Evolutionary conservation across 2,113 vertebrate species (phyloP).

Genomic region (Plectropomus leopardus): DNA sequence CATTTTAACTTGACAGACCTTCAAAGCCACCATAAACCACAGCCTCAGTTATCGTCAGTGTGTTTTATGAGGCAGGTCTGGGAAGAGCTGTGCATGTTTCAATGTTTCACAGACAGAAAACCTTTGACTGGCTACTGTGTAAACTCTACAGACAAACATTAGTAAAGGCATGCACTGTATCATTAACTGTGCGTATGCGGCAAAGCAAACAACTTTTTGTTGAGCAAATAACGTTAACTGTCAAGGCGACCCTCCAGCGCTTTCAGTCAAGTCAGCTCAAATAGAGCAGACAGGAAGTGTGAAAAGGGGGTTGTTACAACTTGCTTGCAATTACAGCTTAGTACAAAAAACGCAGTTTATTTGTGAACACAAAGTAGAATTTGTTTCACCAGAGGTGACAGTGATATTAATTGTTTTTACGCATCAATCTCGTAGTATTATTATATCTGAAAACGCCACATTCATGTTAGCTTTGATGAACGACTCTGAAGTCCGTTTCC

Average conservation of each 20-base stretch:
- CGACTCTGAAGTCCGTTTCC: no score
- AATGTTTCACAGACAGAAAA: neutral
- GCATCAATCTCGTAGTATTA: neutral
- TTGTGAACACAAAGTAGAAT: neutral
- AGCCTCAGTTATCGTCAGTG: neutral
- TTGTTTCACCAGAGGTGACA: neutral
- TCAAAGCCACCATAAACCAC: neutral
- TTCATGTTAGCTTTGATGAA: neutral
- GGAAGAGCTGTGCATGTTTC: neutral
- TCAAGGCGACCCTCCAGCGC: neutral
- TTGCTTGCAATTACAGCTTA: neutral
- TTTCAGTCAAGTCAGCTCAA: neutral
- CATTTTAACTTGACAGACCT: neutral
- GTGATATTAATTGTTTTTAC: neutral
- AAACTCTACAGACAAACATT: neutral
- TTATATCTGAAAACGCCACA: neutral
- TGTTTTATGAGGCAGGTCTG: neutral
- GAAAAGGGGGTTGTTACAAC: neutral
- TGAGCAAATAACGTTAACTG: neutral
- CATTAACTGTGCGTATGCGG: neutral
- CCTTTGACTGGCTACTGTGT: neutral
- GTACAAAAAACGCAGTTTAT: neutral
- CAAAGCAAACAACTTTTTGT: neutral
- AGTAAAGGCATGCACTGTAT: neutral
- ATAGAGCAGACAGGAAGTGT: neutral